phyloP scores from a whole-genome alignment of 2,797 vertebrate species.

The Mycteria americana region DNA sequence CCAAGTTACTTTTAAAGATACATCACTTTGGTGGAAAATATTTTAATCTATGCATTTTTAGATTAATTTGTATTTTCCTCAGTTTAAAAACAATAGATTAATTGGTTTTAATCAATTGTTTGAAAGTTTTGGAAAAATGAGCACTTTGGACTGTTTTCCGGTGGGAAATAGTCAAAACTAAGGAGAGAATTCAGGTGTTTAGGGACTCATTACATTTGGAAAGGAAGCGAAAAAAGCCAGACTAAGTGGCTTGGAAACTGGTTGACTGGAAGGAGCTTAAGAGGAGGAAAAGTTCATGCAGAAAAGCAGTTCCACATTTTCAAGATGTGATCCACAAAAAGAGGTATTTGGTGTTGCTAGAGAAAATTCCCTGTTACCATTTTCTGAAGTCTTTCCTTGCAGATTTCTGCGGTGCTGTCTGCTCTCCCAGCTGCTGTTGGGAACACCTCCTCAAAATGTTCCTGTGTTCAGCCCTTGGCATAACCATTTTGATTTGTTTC shows the following conservation, averaged over 20 bases:
- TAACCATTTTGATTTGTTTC: not conserved
- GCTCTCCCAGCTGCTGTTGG: not conserved
- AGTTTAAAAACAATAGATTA: not conserved
- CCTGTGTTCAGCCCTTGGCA: not conserved
- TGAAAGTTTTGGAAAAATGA: not conserved
- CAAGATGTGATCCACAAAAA: not conserved
- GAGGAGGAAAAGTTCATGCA: not conserved
- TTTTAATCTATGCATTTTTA: not conserved
- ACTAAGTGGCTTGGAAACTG: not conserved
- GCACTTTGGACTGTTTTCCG: not conserved
- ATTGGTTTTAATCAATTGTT: not conserved
- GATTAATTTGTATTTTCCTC: not conserved
- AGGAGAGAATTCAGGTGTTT: not conserved
- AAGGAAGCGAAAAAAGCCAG: not conserved
- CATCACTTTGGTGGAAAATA: not conserved
- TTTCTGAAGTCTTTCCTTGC: not conserved
- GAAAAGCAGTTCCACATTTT: not conserved
- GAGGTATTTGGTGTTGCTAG: not conserved
- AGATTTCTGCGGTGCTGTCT: not conserved
- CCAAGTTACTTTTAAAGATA: not conserved
- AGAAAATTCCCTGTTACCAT: rapidly evolving
- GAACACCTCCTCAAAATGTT: not conserved
- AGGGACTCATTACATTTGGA: not conserved
- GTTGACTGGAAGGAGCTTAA: not conserved
- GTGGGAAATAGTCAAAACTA: not conserved